Conservation (phyloP, 2,888 invertebrate genomes). For the Lampropteryx suffumata region DNA sequence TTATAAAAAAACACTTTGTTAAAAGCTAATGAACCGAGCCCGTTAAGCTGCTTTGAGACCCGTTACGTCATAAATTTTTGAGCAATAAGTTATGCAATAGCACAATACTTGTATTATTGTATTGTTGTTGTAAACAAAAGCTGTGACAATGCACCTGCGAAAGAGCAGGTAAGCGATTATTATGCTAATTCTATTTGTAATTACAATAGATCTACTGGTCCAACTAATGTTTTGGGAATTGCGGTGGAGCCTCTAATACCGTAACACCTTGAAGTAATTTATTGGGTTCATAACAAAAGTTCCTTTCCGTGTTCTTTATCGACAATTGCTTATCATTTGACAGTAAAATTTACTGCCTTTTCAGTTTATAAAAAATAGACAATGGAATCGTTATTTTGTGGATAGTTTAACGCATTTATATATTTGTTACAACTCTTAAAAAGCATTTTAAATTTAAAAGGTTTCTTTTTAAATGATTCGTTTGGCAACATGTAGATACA, state of each 20-base stretch:
- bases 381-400: conserved; percentile 23
- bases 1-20: conserved; percentile 49
- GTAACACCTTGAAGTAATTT: conserved; percentile 79
- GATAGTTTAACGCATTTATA: conserved; percentile 9
- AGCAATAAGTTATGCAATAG: conserved; percentile 70
- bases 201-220: conserved; percentile 64
- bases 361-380: conserved; percentile 34
- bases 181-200: conserved; percentile 62
- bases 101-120: conserved; percentile 44
- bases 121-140: conserved; percentile 54
- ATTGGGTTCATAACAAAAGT: conserved; percentile 75
- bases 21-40: conserved; percentile 65
- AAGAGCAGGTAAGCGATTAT: conserved; percentile 76
- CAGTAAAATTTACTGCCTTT: conserved; percentile 63
- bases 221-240: conserved; percentile 73
- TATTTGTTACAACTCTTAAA: too few species aligned
- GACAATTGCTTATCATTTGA: conserved; percentile 67
- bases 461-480: too few species aligned
- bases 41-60: conserved; percentile 73
- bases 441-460: too few species aligned
- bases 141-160: conserved; percentile 69
- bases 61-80: conserved; percentile 58
- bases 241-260: conserved; percentile 65
- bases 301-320: conserved; percentile 79
- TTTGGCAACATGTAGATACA: too few species aligned